Percentiles rank a stretch among this genome's conserved stretches.
Evolutionary conservation across 2,888 invertebrate genomes (phyloP).

Genomic region (Papilio demoleus): DNA sequence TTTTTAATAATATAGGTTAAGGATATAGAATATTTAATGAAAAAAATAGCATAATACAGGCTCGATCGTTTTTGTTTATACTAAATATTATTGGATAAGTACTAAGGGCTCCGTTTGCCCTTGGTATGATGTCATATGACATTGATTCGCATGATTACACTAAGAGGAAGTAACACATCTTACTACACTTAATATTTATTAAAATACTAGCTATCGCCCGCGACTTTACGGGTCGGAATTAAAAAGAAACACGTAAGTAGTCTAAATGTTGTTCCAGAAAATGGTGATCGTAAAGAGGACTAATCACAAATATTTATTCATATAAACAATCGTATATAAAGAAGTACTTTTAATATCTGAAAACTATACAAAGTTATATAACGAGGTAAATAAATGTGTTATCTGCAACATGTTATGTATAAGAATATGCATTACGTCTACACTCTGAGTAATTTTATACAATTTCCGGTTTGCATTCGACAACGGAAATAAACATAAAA

Average conservation of each 20-base stretch:
- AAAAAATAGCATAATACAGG: neutral
- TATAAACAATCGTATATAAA: too few species aligned
- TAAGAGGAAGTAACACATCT: neutral
- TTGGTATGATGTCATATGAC: neutral
- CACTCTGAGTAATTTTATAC: neutral
- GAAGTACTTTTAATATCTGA: too few species aligned
- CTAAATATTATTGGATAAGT: neutral
- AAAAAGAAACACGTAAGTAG: too few species aligned
- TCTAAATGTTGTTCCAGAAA: too few species aligned
- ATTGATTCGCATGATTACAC: neutral
- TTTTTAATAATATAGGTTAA: too few species aligned
- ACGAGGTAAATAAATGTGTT: neutral
- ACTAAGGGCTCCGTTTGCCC: neutral
- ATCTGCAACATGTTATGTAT: neutral
- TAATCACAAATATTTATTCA: too few species aligned
- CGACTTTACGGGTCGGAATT: too few species aligned
- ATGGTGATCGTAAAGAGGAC: too few species aligned
- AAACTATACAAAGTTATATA: neutral
- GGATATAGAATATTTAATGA: too few species aligned
- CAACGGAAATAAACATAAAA: neutral
- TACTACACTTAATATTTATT: neutral
- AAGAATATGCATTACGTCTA: neutral
- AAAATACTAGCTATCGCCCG: neutral
- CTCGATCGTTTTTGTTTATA: neutral
- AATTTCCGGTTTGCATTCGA: neutral